phyloP scores from a whole-genome alignment of 1,140 invertebrate species.

The Caenorhabditis tropicalis region DNA sequence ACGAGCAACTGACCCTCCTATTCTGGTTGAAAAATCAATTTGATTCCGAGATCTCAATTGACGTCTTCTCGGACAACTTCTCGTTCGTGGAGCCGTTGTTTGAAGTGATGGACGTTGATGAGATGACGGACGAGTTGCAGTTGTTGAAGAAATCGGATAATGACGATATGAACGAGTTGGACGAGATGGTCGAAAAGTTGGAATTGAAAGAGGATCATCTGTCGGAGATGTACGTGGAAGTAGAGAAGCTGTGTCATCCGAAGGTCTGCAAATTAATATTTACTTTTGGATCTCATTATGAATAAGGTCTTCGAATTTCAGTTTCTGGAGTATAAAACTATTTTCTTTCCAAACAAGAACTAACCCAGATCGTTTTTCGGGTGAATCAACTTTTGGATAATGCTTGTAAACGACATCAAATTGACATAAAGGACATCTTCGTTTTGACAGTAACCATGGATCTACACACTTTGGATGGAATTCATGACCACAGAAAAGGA shows the following conservation, averaged over 20 bases:
- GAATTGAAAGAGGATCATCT: neutral
- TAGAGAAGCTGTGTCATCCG: neutral
- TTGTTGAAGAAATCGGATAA: neutral
- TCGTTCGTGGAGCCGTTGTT: slow-evolving; percentile 13
- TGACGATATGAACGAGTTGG: neutral
- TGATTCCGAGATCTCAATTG: slow-evolving; percentile 21
- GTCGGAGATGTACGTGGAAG: neutral
- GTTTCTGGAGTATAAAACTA: too few relatives aligned
- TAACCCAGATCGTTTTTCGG: slow-evolving; percentile 17
- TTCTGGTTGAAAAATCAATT: slow-evolving; percentile 15
- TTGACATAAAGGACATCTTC: slow-evolving; percentile 73
- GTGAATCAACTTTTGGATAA: slow-evolving; percentile 48
- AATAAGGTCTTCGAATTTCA: too few relatives aligned
- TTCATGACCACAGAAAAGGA: slow-evolving; percentile 63
- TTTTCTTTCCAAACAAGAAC: neutral
- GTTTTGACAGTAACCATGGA: slow-evolving; percentile 60
- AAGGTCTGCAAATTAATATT: neutral
- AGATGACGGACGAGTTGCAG: slow-evolving; percentile 3
- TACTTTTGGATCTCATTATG: too few relatives aligned
- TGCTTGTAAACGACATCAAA: slow-evolving; percentile 58
- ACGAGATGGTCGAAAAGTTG: neutral
- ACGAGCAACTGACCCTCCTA: slow-evolving; percentile 11
- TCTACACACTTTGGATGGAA: slow-evolving; percentile 61
- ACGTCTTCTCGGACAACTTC: slow-evolving; percentile 32
- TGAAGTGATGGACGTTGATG: slow-evolving; percentile 30